These are phyloP conservation scores for Julus scandinavius DNA, from an alignment of 2,888 invertebrate species.

Conservation along the genomic window DNA sequence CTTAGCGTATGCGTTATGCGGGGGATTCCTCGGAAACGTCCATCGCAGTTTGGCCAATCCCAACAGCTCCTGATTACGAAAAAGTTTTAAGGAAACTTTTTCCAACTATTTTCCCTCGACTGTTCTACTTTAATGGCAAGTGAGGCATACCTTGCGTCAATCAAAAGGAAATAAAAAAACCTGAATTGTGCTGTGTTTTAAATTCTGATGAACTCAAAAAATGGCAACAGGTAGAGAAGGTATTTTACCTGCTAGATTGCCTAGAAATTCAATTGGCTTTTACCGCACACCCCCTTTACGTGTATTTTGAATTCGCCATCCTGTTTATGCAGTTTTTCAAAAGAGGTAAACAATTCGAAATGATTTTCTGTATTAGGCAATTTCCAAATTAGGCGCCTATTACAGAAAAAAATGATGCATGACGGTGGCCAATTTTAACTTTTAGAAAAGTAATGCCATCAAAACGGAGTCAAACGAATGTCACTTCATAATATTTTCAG, in stretches of 20 bases:
- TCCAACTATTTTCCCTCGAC: background rate
- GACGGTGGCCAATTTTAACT: too few species aligned
- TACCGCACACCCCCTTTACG: background rate
- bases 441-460: too few species aligned
- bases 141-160: background rate
- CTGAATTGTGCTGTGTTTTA: background rate
- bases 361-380: too few species aligned
- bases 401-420: too few species aligned
- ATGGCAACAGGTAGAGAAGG: slow-evolving; percentile 1
- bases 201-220: slow-evolving; percentile 4
- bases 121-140: background rate
- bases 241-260: background rate
- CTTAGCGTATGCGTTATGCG: background rate
- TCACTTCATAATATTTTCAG: too few species aligned
- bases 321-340: slow-evolving; percentile 18
- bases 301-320: background rate
- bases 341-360: background rate
- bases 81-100: background rate
- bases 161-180: background rate
- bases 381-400: too few species aligned
- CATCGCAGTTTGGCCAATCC: background rate
- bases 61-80: background rate
- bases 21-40: background rate
- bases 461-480: too few species aligned
- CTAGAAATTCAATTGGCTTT: background rate